A percentile compares a stretch with the other conserved stretches of the same genome.
These are phyloP conservation scores for Cryptoprocta ferox DNA, from an alignment of 2,797 vertebrate species.

Conservation along the genomic window DNA sequence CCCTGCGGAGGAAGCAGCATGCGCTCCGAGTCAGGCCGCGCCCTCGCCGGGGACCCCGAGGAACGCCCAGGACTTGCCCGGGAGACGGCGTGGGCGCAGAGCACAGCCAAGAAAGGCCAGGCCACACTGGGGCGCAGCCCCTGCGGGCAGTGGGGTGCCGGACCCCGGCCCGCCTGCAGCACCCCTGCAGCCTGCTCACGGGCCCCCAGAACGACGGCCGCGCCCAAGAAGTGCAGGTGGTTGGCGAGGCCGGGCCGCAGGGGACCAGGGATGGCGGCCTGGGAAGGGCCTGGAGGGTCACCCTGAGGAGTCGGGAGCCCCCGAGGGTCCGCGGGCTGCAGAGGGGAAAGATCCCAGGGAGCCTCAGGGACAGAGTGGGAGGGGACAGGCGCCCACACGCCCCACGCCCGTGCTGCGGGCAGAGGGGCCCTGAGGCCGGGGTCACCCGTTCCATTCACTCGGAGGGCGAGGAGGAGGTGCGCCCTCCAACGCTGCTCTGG, in stretches of 20 bases:
- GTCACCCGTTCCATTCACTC: fast-evolving
- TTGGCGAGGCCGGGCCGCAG: neutral
- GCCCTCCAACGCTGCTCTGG: fast-evolving
- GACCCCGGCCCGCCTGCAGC: neutral
- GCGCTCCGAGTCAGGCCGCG: fast-evolving
- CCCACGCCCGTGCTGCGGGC: neutral
- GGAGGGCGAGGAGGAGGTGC: neutral
- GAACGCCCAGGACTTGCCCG: fast-evolving
- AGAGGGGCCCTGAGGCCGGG: neutral
- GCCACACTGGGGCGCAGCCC: neutral
- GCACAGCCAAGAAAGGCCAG: neutral
- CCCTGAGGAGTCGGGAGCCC: neutral
- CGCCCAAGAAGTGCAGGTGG: no score
- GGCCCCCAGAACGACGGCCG: neutral
- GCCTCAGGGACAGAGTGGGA: fast-evolving
- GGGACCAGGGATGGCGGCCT: neutral
- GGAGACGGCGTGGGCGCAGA: neutral
- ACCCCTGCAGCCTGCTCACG: neutral
- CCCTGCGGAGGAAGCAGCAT: conserved; percentile 86
- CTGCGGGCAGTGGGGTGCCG: fast-evolving
- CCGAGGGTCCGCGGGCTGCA: fast-evolving
- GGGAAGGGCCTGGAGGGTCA: neutral
- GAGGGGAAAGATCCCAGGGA: no score
- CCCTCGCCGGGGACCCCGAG: neutral
- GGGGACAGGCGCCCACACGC: no score